These are phyloP conservation scores for Steinernema hermaphroditum DNA, from an alignment of 2,888 invertebrate species.

Conservation along the genomic window DNA sequence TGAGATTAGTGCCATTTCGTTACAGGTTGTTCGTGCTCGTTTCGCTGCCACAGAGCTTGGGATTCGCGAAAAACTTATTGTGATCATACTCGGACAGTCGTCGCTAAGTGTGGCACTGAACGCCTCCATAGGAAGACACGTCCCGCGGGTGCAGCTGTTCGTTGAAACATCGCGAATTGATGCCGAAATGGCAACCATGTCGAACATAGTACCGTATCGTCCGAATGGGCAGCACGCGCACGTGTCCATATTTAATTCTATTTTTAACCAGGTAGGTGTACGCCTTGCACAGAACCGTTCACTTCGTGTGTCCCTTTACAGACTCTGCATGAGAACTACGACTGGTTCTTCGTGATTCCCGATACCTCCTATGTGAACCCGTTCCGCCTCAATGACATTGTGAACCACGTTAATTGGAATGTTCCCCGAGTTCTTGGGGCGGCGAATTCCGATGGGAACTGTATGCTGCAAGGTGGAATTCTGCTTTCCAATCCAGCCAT, in stretches of 20 bases:
- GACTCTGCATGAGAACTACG: conserved; percentile 75
- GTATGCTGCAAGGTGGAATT: conserved; percentile 79
- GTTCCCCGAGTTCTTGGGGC: conserved; percentile 39
- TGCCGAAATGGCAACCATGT: conserved; percentile 49
- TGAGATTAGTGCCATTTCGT: no score
- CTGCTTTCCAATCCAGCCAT: conserved; percentile 85
- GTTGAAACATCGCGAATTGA: conserved; percentile 57
- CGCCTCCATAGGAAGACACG: conserved; percentile 81
- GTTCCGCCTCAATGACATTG: conserved; percentile 76
- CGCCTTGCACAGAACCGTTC: no score
- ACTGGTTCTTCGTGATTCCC: conserved; percentile 85
- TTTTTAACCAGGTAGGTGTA: conserved; percentile 48
- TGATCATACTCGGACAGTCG: conserved; percentile 79
- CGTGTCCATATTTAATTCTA: conserved; percentile 46
- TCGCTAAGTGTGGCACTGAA: conserved; percentile 82
- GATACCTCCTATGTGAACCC: conserved; percentile 85
- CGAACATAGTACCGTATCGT: conserved; percentile 54
- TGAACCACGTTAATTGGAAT: conserved; percentile 67
- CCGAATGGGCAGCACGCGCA: conserved; percentile 48
- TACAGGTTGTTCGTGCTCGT: conserved; percentile 74
- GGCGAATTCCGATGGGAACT: conserved; percentile 59
- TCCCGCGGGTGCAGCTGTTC: conserved; percentile 73
- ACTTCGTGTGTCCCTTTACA: no score
- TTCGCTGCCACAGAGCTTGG: conserved; percentile 94
- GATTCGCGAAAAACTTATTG: conserved; percentile 83